Evolutionary conservation across 2,888 invertebrate genomes (phyloP).

Genomic region (Folsomia manolachei): DNA sequence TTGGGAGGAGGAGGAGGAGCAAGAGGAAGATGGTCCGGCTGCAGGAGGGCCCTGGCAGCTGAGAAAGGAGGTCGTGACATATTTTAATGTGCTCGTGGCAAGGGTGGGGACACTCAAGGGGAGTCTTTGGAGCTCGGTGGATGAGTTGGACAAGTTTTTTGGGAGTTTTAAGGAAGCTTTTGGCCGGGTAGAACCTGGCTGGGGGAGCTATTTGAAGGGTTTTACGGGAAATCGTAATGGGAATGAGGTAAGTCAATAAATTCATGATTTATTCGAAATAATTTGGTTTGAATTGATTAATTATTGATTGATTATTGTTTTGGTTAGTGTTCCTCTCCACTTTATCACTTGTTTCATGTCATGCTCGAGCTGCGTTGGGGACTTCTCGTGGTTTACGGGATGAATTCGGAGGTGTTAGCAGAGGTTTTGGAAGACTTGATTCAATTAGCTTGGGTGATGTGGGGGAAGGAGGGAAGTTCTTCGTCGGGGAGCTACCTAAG

Average conservation of each 20-base stretch:
- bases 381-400: slow-evolving; percentile 52
- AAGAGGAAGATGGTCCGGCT: neutral
- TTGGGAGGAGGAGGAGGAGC: slow-evolving; percentile 1
- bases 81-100: slow-evolving; percentile 35
- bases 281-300: slow-evolving; percentile 1
- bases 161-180: slow-evolving; percentile 35
- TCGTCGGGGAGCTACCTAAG: slow-evolving; percentile 51
- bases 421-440: slow-evolving; percentile 45
- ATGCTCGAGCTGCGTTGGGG: slow-evolving; percentile 59
- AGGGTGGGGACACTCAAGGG: slow-evolving; percentile 15
- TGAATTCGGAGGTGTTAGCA: slow-evolving; percentile 18
- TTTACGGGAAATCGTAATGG: slow-evolving; percentile 41
- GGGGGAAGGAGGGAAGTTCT: neutral
- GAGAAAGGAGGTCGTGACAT: slow-evolving; percentile 35
- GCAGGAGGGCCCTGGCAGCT: slow-evolving; percentile 33
- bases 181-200: slow-evolving; percentile 18
- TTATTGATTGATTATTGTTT: slow-evolving; percentile 1
- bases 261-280: neutral
- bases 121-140: neutral
- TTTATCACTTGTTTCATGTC: slow-evolving; percentile 58
- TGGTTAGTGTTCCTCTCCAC: slow-evolving; percentile 55
- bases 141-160: slow-evolving; percentile 31
- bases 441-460: slow-evolving; percentile 31
- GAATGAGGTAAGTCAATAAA: slow-evolving; percentile 31
- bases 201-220: slow-evolving; percentile 33